Evolutionary conservation across 2,113 vertebrate species (phyloP), one percentile per base, ranked within the genome.

Genomic region (Xerus inauris): DNA sequence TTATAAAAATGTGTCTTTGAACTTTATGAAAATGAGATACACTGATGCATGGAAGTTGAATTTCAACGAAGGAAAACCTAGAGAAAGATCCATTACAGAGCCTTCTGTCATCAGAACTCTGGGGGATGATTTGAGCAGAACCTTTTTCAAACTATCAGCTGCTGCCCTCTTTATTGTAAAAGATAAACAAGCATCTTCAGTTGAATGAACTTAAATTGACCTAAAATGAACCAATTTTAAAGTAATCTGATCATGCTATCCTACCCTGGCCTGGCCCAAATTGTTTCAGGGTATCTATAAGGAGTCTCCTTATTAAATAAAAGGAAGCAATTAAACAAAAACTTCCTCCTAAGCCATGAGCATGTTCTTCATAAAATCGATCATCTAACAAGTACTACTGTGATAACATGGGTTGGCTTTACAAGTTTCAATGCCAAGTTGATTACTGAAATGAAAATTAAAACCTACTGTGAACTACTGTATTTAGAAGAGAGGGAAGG

Each of bases 1-100:
- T 93, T 94, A 97, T 97, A 87, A 97, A 98, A 82, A 94, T 6
- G 40, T 49, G 62, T 72, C 94, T 98, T 97, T 77, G 40, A 94
- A 77, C 12, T 54, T n/a, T 84, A 76, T 71, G 51, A 85, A 95
- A 96, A 97, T 96, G 88, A 97, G 89, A 77, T 82, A 57, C 73
- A 97, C 51, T 76, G 77, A 96, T 97, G 75, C 28, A 0, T 88
- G 81, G 76, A 40, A 72, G 96, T 92, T 87, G 75, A 96, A n/a
- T 92, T 94, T 87, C 76, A 69, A n/a, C 51, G 38, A 77, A 59
- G 86, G 51, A 6, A 45, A 42, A 73, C 30, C 40, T 32, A 35
- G 20, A 85, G 49, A 42, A 30, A 91, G 26, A 89, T 77, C 14
- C 51, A 10, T 83, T 28, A 85, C 20, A 88, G 72, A 92, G 47